Conservation (phyloP, 2,797 vertebrate genomes). For the Monodelphis domestica region DNA sequence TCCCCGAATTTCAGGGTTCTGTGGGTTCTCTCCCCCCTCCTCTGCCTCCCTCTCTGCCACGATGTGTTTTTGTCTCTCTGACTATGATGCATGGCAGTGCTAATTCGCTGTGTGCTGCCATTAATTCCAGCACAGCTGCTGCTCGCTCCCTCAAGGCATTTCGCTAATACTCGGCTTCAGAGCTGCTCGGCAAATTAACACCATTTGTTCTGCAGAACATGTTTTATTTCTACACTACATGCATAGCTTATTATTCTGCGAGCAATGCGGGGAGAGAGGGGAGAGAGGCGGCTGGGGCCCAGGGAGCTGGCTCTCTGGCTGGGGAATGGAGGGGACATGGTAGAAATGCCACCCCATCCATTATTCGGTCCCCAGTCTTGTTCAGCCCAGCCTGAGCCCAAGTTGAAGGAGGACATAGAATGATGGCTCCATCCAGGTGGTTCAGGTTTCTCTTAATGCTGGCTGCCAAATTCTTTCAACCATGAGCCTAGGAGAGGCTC, state of each 20-base stretch:
- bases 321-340: fast-evolving
- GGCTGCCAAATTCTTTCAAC: background rate
- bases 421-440: background rate
- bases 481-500: background rate
- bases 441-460: background rate
- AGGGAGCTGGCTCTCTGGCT: slow-evolving; percentile 3
- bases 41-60: slow-evolving; percentile 43
- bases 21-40: slow-evolving; percentile 59
- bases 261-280: slow-evolving; percentile 30
- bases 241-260: slow-evolving; percentile 89
- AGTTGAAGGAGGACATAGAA: fast-evolving
- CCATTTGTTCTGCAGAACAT: slow-evolving; percentile 95
- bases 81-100: slow-evolving; percentile 92
- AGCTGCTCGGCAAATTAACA: slow-evolving; percentile 94
- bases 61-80: slow-evolving; percentile 85
- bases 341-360: background rate
- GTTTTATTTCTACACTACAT: slow-evolving; percentile 90
- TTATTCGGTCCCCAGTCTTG: background rate
- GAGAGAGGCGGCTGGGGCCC: background rate
- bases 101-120: slow-evolving; percentile 92
- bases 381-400: fast-evolving
- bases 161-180: slow-evolving; percentile 92
- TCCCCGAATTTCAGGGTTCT: background rate
- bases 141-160: slow-evolving; percentile 90
- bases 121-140: slow-evolving; percentile 96